Percentiles rank a stretch among this genome's conserved stretches.
Conservation (phyloP, 2,888 invertebrate genomes). For the Pachydiplax longipennis region DNA sequence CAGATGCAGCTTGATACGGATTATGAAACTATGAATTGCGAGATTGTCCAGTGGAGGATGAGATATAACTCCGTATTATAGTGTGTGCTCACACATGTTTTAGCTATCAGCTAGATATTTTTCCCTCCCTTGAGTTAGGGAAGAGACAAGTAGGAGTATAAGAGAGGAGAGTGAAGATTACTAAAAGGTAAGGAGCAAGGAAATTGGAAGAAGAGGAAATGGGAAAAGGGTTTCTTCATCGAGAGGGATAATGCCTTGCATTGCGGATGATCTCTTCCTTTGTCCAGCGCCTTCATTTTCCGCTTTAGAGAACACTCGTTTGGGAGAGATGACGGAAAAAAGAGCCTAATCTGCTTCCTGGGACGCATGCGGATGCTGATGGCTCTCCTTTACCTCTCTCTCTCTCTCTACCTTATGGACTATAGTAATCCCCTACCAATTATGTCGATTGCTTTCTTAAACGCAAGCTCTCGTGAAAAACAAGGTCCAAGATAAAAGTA, state of each 20-base stretch:
- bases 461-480: too few species aligned
- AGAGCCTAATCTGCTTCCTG: neutral
- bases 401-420: neutral
- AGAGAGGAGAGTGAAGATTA: neutral
- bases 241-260: neutral
- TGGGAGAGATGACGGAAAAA: neutral
- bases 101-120: too few species aligned
- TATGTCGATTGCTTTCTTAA: too few species aligned
- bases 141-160: neutral
- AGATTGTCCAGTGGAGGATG: too few species aligned
- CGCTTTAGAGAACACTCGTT: neutral
- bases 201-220: neutral
- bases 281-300: neutral
- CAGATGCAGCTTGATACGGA: too few species aligned
- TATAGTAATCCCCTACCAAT: too few species aligned
- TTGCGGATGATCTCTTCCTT: neutral
- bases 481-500: too few species aligned
- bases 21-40: too few species aligned
- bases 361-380: neutral
- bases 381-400: neutral
- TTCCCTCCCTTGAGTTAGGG: neutral
- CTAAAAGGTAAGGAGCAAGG: neutral
- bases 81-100: too few species aligned
- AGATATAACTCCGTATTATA: too few species aligned
- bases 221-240: neutral